Percentiles rank a stretch among this genome's conserved stretches.
Evolutionary conservation across 2,113 vertebrate genomes (phyloP).

Genomic region (Myrmecophaga tridactyla): DNA sequence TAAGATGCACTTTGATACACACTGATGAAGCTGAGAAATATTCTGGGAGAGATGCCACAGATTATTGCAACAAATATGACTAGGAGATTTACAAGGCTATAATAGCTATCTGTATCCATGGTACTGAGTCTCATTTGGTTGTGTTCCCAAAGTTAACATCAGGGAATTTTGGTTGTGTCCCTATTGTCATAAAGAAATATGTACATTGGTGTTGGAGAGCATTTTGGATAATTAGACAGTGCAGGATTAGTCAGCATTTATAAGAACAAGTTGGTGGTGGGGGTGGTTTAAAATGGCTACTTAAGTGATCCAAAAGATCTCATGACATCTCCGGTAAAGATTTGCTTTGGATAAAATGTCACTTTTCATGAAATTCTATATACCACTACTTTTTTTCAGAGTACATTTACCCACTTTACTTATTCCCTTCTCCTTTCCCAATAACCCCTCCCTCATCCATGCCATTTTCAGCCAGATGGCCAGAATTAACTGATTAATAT

Average conservation of each 20-base stretch:
- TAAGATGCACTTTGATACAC: slow-evolving; percentile 33
- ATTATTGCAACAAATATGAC: slow-evolving; percentile 39
- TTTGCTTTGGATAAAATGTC: slow-evolving; percentile 1
- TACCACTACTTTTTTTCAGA: neutral
- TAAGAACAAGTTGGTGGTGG: neutral
- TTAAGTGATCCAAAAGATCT: neutral
- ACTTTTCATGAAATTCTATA: neutral
- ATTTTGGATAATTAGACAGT: slow-evolving; percentile 5
- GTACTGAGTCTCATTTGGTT: slow-evolving; percentile 51
- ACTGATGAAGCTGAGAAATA: slow-evolving; percentile 34
- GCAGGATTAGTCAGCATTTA: neutral
- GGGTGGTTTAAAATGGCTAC: no score
- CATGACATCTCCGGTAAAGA: neutral
- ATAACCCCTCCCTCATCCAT: neutral
- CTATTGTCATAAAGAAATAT: neutral
- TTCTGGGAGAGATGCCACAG: neutral
- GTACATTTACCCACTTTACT: neutral
- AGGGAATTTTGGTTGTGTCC: slow-evolving; percentile 3
- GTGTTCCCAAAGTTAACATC: slow-evolving; percentile 47
- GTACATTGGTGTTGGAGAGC: neutral
- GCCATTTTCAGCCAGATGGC: neutral
- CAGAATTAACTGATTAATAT: neutral
- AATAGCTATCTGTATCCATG: neutral
- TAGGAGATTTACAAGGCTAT: slow-evolving; percentile 28
- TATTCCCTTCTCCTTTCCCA: neutral